phyloP scores from a whole-genome alignment of 2,113 vertebrate species.

The Aegypius monachus region DNA sequence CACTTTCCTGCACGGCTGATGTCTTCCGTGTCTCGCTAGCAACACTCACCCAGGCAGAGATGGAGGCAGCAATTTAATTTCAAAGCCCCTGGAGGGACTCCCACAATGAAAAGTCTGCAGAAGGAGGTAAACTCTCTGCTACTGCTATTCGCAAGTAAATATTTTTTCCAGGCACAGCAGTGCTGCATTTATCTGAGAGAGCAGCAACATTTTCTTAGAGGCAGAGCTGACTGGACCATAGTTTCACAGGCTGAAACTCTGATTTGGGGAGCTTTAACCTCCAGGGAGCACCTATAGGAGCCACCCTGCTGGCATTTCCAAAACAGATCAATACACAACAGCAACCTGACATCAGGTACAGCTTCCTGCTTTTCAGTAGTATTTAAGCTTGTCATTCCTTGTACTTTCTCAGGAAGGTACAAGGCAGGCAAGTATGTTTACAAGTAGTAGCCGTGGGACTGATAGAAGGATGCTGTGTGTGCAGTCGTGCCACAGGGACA shows the following conservation, averaged over 20 bases:
- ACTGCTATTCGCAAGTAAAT: background rate
- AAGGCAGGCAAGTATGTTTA: background rate
- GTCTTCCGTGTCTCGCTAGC: background rate
- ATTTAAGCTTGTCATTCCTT: background rate
- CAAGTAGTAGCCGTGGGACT: background rate
- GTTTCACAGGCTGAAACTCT: background rate
- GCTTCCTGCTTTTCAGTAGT: background rate
- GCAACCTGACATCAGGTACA: background rate
- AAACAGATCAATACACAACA: background rate
- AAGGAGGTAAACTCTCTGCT: background rate
- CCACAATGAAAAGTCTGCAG: background rate
- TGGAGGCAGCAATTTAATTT: background rate
- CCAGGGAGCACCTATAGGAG: background rate
- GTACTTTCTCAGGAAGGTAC: background rate
- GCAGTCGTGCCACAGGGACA: background rate
- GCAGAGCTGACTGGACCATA: background rate
- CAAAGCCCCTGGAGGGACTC: background rate
- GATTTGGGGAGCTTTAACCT: background rate
- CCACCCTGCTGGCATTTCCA: background rate
- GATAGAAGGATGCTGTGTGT: background rate
- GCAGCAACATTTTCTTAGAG: background rate
- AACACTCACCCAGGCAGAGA: background rate
- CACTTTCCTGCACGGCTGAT: background rate
- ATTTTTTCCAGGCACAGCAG: background rate
- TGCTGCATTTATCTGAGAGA: background rate